Percentiles rank a stretch among this genome's conserved stretches.
phyloP scores from a whole-genome alignment of 1,140 invertebrate genomes.

The Semibalanus balanoides region DNA sequence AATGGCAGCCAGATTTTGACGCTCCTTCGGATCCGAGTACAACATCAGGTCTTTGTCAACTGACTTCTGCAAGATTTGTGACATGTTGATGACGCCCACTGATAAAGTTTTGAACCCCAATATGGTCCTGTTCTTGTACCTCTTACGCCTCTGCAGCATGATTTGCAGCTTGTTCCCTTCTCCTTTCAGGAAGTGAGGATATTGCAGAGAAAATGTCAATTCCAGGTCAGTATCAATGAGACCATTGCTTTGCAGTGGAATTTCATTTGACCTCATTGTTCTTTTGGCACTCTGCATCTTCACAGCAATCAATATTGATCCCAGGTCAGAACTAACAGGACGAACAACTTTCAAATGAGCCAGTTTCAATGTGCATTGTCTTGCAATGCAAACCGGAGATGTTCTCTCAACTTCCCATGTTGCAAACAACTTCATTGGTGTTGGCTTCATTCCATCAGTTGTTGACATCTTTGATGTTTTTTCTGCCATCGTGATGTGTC shows the following conservation, averaged over 20 bases:
- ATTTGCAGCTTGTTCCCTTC: conserved; percentile 87
- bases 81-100: conserved; percentile 89
- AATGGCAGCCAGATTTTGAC: conserved; percentile 36
- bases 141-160: conserved; percentile 84
- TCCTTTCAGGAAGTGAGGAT: conserved; percentile 94
- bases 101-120: conserved; percentile 94
- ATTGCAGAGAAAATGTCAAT: conserved; percentile 79
- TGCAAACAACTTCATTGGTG: conserved; percentile 92
- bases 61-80: conserved; percentile 36
- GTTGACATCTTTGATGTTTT: too few relatives aligned
- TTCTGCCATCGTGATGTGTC: too few relatives aligned
- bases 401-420: conserved; percentile 95
- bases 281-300: conserved; percentile 92
- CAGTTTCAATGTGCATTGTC: conserved; percentile 83
- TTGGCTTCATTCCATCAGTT: conserved; percentile 45
- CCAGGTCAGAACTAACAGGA: conserved; percentile 67
- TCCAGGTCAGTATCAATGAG: conserved; percentile 80
- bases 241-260: conserved; percentile 56
- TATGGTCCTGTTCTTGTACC: conserved; percentile 95
- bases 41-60: conserved; percentile 49
- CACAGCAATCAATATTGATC: conserved; percentile 81
- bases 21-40: conserved; percentile 50
- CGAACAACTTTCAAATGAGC: conserved; percentile 67
- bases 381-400: conserved; percentile 87
- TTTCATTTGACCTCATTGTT: conserved; percentile 84